Conservation (phyloP, 1,140 invertebrate species). For the Liolophura sinensis region DNA sequence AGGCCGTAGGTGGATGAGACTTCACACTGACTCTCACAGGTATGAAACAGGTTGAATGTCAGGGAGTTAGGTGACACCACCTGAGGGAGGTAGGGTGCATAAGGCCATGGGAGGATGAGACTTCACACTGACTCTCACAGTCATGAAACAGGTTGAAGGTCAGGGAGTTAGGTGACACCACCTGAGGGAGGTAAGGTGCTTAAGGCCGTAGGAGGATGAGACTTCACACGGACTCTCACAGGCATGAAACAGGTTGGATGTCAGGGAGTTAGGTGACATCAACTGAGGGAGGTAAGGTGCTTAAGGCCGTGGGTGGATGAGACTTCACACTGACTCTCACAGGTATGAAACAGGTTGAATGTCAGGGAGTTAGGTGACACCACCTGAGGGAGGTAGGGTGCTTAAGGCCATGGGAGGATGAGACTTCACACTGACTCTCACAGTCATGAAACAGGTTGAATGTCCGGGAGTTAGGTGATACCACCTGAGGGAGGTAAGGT, state of each 20-base stretch:
- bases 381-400: constrained; percentile 11
- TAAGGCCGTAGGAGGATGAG: constrained; percentile 40
- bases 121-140: constrained; percentile 42
- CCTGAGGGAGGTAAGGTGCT: constrained; percentile 8
- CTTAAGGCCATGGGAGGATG: constrained; percentile 46
- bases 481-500: constrained; percentile 12
- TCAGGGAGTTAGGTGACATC: too few species aligned
- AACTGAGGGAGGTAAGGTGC: constrained; percentile 9
- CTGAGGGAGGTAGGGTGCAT: not conserved
- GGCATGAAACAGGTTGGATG: too few species aligned
- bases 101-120: constrained; percentile 41
- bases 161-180: too few species aligned
- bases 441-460: constrained; percentile 19
- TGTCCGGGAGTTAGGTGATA: too few species aligned
- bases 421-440: constrained; percentile 51
- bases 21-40: constrained; percentile 40
- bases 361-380: too few species aligned
- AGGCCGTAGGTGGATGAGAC: constrained; percentile 43
- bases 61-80: too few species aligned
- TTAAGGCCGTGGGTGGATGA: constrained; percentile 49
- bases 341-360: constrained; percentile 19
- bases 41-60: too few species aligned
- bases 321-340: constrained; percentile 50
- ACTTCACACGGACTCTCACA: constrained; percentile 41
- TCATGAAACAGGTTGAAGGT: too few species aligned